These are phyloP conservation scores for Pristiophorus japonicus DNA, from an alignment of 2,113 vertebrate species.

Conservation along the genomic window DNA sequence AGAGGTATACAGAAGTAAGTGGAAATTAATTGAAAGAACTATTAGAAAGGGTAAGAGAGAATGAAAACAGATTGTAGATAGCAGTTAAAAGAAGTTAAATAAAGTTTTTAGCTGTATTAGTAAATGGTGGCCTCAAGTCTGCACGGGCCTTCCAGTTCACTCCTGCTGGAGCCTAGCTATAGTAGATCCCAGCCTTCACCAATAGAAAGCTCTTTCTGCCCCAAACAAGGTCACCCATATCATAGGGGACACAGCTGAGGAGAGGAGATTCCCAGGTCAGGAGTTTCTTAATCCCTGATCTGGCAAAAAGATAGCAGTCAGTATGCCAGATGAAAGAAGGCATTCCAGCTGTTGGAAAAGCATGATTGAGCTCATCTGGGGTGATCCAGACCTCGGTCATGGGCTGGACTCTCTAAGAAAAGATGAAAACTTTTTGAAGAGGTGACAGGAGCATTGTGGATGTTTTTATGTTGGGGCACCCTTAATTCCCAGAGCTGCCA, in stretches of 20 bases:
- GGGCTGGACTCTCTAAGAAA: not conserved
- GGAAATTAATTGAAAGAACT: not conserved
- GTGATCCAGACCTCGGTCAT: not conserved
- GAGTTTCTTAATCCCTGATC: not conserved
- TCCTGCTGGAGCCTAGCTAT: not conserved
- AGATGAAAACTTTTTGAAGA: not conserved
- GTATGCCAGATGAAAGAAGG: not conserved
- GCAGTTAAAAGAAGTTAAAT: not conserved
- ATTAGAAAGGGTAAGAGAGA: not conserved
- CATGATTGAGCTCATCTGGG: not conserved
- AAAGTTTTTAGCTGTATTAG: not conserved
- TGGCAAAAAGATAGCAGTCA: not conserved
- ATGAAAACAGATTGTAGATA: not conserved
- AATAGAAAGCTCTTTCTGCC: not conserved
- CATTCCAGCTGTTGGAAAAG: not conserved
- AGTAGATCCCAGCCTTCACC: not conserved
- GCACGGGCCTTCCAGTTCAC: not conserved
- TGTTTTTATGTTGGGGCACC: not conserved
- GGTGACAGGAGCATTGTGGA: not conserved
- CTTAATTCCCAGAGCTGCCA: not conserved
- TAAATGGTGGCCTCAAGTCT: not conserved
- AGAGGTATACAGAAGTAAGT: conserved; percentile 20
- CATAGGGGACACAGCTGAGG: not conserved
- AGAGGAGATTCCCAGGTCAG: not conserved
- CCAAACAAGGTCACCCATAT: not conserved